Conservation (phyloP, 1,140 invertebrate species). For the Laupala kohalensis region DNA sequence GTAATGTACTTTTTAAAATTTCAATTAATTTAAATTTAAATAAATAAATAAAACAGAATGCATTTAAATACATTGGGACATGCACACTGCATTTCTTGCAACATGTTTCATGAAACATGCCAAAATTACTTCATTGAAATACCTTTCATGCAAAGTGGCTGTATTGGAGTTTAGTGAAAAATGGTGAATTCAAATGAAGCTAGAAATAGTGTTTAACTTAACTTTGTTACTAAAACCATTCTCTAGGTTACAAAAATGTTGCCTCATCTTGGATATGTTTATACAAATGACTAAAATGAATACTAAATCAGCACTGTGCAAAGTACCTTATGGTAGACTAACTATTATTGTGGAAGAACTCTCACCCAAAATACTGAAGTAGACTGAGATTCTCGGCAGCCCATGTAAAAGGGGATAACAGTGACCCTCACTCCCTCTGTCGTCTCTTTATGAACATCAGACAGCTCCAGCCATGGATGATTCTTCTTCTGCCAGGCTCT, state of each 20-base stretch:
- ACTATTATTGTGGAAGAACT: too few species aligned
- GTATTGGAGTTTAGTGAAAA: too few species aligned
- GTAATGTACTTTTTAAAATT: not conserved
- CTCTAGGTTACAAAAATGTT: not conserved
- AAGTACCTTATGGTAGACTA: too few species aligned
- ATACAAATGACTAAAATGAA: not conserved
- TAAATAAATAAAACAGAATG: not conserved
- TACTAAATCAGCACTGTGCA: too few species aligned
- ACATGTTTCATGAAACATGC: too few species aligned
- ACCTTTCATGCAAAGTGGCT: too few species aligned
- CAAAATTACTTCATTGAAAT: too few species aligned
- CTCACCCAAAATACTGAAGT: slow-evolving; percentile 86
- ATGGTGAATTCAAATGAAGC: too few species aligned
- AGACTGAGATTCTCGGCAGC: slow-evolving; percentile 75
- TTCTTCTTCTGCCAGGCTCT: slow-evolving; percentile 94
- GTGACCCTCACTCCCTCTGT: slow-evolving; percentile 91
- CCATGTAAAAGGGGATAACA: slow-evolving; percentile 96
- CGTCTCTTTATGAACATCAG: slow-evolving; percentile 95
- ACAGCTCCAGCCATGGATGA: slow-evolving; percentile 90
- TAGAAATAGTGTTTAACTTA: too few species aligned
- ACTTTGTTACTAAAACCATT: not conserved
- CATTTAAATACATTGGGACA: not conserved
- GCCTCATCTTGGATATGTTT: not conserved
- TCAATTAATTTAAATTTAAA: not conserved
- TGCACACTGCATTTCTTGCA: too few species aligned